A percentile compares a stretch with the other conserved stretches of the same genome.
Evolutionary conservation across 2,113 vertebrate genomes (phyloP).

Genomic region (Scomber colias): DNA sequence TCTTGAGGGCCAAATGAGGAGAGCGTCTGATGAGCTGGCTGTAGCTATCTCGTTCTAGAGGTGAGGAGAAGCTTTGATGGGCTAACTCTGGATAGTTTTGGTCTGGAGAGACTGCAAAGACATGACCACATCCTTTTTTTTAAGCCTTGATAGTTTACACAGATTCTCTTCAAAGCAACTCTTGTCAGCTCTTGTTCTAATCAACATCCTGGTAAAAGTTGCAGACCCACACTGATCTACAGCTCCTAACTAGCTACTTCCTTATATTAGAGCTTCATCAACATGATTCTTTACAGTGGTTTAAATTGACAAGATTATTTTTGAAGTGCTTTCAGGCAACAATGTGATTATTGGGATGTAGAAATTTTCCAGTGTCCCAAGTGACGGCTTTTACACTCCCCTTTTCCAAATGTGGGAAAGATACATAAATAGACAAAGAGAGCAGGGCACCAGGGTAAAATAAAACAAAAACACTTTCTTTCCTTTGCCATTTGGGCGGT

Average conservation of each 20-base stretch:
- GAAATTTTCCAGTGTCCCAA: background rate
- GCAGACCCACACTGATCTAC: background rate
- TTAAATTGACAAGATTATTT: background rate
- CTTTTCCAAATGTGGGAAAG: background rate
- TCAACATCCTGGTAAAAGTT: slow-evolving; percentile 38
- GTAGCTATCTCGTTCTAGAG: slow-evolving; percentile 15
- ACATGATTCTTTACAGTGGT: background rate
- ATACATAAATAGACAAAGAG: background rate
- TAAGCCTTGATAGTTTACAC: slow-evolving; percentile 35
- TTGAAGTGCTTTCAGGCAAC: background rate
- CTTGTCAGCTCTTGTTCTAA: slow-evolving; percentile 13
- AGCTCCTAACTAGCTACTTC: slow-evolving; percentile 12
- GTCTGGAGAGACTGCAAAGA: slow-evolving; percentile 36
- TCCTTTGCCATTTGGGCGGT: background rate
- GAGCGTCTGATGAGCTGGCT: slow-evolving; percentile 46
- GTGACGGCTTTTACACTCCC: background rate
- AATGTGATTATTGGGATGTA: background rate
- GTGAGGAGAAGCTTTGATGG: slow-evolving; percentile 57
- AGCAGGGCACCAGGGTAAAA: background rate
- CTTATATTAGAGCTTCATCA: slow-evolving; percentile 12
- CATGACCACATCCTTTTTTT: slow-evolving; percentile 14
- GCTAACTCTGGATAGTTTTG: slow-evolving; percentile 14
- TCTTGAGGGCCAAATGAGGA: slow-evolving; percentile 43
- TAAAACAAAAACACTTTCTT: background rate
- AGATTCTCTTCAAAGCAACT: slow-evolving; percentile 23